Conservation (phyloP, 1,140 invertebrate species). For the Drosophila melanogaster region Release_6_plus_ISO1_MT NT_033777.3:13780501-13781000, state of each 20-base stretch:
- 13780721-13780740: neutral
- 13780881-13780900: constrained; percentile 12
- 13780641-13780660: neutral
- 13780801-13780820: neutral
- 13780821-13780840: too few relatives aligned
- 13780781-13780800: neutral
- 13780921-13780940: neutral
- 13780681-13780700: neutral
- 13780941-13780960: constrained; percentile 30
- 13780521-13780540: constrained; percentile 86
- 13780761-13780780: neutral
- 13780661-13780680: constrained; percentile 2
- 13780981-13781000: constrained; percentile 56
- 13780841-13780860: too few relatives aligned
- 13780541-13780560: constrained; percentile 85
- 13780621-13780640: neutral
- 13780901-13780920: neutral
- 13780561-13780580: constrained; percentile 85
- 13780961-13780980: constrained; percentile 63
- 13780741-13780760: neutral
- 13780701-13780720: neutral
- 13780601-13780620: neutral
- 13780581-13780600: constrained; percentile 15
- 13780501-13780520: constrained; percentile 91
- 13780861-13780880: too few relatives aligned